phyloP scores from a whole-genome alignment of 2,113 vertebrate genomes.

The Tachysurus fulvidraco region DNA sequence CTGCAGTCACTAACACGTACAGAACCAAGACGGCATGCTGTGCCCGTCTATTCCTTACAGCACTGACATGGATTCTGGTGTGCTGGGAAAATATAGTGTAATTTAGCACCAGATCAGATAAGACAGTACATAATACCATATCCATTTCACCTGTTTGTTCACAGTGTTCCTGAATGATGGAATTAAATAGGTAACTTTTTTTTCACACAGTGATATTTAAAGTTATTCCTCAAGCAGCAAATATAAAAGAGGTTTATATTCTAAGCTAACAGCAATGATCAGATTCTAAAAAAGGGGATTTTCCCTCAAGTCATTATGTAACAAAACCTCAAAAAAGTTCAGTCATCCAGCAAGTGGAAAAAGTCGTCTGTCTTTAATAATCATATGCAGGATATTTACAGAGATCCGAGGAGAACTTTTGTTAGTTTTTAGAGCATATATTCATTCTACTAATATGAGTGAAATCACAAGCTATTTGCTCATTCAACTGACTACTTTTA shows the following conservation, averaged over 20 bases:
- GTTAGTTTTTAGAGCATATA: conserved; percentile 12
- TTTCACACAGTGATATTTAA: conserved; percentile 36
- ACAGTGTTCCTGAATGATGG: neutral
- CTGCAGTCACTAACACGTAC: neutral
- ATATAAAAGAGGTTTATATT: conserved; percentile 15
- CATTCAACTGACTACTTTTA: neutral
- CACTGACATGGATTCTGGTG: conserved; percentile 10
- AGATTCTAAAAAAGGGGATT: neutral
- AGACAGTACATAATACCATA: neutral
- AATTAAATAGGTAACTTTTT: conserved; percentile 17
- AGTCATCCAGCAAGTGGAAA: neutral
- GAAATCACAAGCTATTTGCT: neutral
- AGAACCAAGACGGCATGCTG: conserved; percentile 29
- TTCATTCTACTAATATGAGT: neutral
- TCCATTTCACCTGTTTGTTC: conserved; percentile 21
- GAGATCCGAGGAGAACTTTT: neutral
- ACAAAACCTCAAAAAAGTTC: neutral
- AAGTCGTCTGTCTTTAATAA: neutral
- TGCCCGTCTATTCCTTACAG: conserved; percentile 2
- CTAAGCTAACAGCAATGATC: conserved; percentile 21
- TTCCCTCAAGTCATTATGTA: neutral
- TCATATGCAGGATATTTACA: neutral
- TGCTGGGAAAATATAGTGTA: neutral
- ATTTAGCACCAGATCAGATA: neutral
- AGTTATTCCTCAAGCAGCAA: conserved; percentile 1